Evolutionary conservation across 2,113 vertebrate species (phyloP).

Genomic region (Pseudonaja textilis): DNA sequence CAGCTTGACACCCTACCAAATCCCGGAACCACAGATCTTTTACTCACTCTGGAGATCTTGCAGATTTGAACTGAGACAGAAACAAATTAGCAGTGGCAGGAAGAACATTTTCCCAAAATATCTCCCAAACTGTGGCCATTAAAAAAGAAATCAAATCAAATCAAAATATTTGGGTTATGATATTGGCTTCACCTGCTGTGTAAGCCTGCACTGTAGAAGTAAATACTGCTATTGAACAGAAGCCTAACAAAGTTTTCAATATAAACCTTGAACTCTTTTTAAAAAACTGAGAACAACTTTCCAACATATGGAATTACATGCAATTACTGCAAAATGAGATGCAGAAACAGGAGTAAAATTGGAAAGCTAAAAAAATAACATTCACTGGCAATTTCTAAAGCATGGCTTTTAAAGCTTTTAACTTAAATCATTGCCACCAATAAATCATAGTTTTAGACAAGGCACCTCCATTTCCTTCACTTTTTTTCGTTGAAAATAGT

Average conservation of each 20-base stretch:
- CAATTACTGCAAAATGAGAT: conserved; percentile 24
- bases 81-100: background rate
- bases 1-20: background rate
- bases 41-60: background rate
- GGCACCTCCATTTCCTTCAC: conserved; percentile 28
- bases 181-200: background rate
- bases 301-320: conserved; percentile 32
- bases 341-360: conserved; percentile 17
- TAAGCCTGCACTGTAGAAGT: conserved; percentile 8
- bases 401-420: conserved; percentile 33
- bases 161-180: background rate
- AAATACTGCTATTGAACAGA: background rate
- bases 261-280: background rate
- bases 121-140: background rate
- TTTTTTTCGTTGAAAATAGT: conserved; percentile 45
- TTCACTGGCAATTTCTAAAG: conserved; percentile 44
- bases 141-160: background rate
- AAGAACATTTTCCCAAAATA: background rate
- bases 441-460: conserved; percentile 27
- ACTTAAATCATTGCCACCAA: conserved; percentile 31
- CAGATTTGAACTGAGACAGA: background rate
- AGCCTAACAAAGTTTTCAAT: background rate
- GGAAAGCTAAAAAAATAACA: conserved; percentile 1
- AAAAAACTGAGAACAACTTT: conserved; percentile 20
- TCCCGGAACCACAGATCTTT: background rate